These are phyloP conservation scores for Halesus radiatus DNA, from an alignment of 1,140 invertebrate genomes.

Conservation along the genomic window DNA sequence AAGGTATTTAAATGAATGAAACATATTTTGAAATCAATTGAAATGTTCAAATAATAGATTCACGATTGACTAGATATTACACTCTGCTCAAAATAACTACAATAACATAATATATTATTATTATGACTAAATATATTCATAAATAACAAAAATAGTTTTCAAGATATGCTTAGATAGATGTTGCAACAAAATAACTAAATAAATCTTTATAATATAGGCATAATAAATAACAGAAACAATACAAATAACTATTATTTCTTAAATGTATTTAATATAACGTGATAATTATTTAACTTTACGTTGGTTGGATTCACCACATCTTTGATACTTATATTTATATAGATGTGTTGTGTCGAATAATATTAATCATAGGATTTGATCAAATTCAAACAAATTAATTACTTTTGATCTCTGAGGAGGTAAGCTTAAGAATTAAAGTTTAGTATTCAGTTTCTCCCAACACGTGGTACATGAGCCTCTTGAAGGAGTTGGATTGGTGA, in stretches of 20 bases:
- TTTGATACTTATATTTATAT: background rate
- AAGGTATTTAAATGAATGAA: conserved; percentile 28
- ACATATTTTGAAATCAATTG: conserved; percentile 39
- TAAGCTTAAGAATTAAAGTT: conserved; percentile 7
- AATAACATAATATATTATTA: conserved; percentile 27
- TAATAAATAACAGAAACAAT: conserved; percentile 9
- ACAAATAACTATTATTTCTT: background rate
- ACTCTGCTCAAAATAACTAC: conserved; percentile 55
- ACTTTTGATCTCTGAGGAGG: no score
- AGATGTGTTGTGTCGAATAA: background rate
- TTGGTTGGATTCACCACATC: background rate
- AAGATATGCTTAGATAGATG: conserved; percentile 20
- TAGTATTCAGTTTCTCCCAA: conserved; percentile 84
- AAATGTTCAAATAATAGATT: conserved; percentile 46
- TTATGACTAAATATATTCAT: conserved; percentile 42
- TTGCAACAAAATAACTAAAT: conserved; percentile 23
- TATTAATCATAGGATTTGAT: conserved; percentile 7
- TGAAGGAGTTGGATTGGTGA: conserved; percentile 92
- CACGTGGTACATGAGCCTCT: conserved; percentile 91
- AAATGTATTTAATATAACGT: background rate
- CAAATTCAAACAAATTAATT: conserved; percentile 5
- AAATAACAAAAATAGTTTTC: conserved; percentile 51
- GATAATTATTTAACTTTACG: background rate
- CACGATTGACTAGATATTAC: conserved; percentile 55
- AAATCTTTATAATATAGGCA: conserved; percentile 22